Evolutionary conservation across 2,888 invertebrate genomes (phyloP).

Genomic region (Phragmatobia fuliginosa): DNA sequence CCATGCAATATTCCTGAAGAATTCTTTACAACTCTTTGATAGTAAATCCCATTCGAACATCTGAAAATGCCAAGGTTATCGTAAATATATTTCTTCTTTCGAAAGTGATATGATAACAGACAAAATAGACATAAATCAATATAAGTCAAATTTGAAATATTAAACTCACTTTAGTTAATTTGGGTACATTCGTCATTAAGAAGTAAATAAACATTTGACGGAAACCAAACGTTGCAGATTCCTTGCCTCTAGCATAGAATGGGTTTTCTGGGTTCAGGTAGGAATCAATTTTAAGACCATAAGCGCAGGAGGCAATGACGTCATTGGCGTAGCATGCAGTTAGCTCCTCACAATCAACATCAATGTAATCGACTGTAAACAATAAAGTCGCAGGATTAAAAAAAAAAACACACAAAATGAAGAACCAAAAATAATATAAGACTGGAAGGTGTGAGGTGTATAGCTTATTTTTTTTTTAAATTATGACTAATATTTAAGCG

Average conservation of each 20-base stretch:
- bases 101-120: too few species aligned
- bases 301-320: slow-evolving; percentile 84
- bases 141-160: background rate
- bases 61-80: background rate
- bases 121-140: background rate
- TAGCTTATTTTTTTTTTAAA: too few species aligned
- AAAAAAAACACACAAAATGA: too few species aligned
- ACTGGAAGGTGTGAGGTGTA: background rate
- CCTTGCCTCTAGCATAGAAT: slow-evolving; percentile 1
- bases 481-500: too few species aligned
- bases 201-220: background rate
- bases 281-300: slow-evolving; percentile 85
- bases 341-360: slow-evolving; percentile 29
- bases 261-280: slow-evolving; percentile 43
- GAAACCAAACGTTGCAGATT: background rate
- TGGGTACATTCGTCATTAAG: background rate
- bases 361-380: slow-evolving; percentile 1
- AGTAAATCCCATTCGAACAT: slow-evolving; percentile 23
- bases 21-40: slow-evolving; percentile 45
- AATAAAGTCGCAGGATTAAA: background rate
- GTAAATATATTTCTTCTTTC: background rate
- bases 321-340: slow-evolving; percentile 80
- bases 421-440: too few species aligned
- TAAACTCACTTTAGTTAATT: background rate
- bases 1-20: slow-evolving; percentile 69